phyloP scores from a whole-genome alignment of 2,797 vertebrate genomes.

The Rachycentron canadum region DNA sequence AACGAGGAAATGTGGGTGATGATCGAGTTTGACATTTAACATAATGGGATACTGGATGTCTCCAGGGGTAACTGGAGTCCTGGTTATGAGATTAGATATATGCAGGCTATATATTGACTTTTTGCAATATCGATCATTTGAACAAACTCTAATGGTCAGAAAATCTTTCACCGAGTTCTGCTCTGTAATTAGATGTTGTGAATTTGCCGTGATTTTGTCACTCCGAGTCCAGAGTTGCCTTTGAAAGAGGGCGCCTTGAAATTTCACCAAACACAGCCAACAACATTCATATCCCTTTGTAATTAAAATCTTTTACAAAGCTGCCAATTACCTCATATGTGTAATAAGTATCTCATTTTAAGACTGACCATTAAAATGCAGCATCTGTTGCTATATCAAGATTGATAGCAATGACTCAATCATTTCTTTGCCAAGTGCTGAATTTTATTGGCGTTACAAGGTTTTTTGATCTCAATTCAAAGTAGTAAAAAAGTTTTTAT shows the following conservation, averaged over 20 bases:
- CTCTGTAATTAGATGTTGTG: slow-evolving; percentile 22
- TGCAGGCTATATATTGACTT: slow-evolving; percentile 3
- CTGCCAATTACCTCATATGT: neutral
- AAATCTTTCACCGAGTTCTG: slow-evolving; percentile 2
- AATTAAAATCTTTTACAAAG: neutral
- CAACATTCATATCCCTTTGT: neutral
- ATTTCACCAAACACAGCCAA: neutral
- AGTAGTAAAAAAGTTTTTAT: neutral
- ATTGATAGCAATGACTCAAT: neutral
- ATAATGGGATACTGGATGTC: slow-evolving; percentile 12
- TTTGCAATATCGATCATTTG: slow-evolving; percentile 23
- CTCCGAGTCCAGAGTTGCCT: neutral
- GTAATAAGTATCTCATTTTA: neutral
- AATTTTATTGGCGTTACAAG: neutral
- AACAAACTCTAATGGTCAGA: slow-evolving; percentile 17
- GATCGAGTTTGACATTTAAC: slow-evolving; percentile 42
- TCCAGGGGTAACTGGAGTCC: neutral
- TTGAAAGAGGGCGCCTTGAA: neutral
- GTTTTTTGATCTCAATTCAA: neutral
- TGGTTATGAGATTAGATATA: slow-evolving; percentile 20
- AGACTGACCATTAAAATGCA: slow-evolving; percentile 8
- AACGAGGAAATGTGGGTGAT: slow-evolving; percentile 19
- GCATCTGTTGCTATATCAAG: neutral
- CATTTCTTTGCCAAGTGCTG: neutral
- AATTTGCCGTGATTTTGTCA: neutral